A percentile compares a stretch with the other conserved stretches of the same genome.
Conservation (phyloP, 2,797 vertebrate genomes). For the Darevskia mixta region DNA sequence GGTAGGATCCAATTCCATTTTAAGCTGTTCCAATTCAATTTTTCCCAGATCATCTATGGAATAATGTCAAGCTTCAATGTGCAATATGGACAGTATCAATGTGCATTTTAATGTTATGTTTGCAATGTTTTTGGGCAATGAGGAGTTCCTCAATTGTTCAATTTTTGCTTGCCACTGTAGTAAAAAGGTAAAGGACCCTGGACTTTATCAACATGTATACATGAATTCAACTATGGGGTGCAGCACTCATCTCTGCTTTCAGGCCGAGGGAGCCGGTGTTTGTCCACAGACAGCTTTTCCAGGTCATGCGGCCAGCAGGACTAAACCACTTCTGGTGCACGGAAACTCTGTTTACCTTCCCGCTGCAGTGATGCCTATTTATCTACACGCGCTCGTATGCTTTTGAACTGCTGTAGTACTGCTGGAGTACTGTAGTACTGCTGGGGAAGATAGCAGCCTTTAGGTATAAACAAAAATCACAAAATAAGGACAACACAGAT, state of each 20-base stretch:
- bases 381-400: too few relatives aligned
- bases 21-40: not conserved
- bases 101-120: not conserved
- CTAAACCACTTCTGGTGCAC: too few relatives aligned
- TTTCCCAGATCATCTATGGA: not conserved
- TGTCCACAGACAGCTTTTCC: too few relatives aligned
- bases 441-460: not conserved
- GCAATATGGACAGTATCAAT: not conserved
- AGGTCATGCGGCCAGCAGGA: too few relatives aligned
- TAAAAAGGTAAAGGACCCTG: not conserved
- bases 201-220: too few relatives aligned
- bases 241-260: too few relatives aligned
- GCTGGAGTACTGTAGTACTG: accelerated
- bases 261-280: too few relatives aligned
- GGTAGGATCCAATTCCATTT: not conserved
- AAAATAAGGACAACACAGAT: not conserved
- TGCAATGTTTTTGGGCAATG: not conserved
- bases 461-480: not conserved
- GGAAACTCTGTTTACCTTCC: too few relatives aligned
- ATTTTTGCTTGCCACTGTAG: not conserved
- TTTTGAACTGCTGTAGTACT: not conserved
- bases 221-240: too few relatives aligned
- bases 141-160: too few relatives aligned
- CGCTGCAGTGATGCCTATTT: too few relatives aligned
- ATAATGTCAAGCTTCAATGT: too few relatives aligned